phyloP scores from a whole-genome alignment of 1,140 invertebrate species.

The Drosophila orena region DNA sequence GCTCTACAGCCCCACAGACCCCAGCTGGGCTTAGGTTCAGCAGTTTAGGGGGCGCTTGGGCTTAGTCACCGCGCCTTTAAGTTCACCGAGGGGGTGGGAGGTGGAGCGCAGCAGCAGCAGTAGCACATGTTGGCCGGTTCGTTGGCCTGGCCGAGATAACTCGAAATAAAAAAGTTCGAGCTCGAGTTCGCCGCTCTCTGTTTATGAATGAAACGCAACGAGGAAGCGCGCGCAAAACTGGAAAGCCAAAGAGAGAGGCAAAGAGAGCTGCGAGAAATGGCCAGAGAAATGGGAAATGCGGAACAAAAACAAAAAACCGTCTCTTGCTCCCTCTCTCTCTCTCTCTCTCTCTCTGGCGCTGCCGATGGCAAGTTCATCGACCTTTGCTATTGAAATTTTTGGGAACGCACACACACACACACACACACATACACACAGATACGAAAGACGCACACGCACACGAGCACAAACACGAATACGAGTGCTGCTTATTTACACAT shows the following conservation, averaged over 20 bases:
- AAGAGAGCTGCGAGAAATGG: conserved; percentile 24
- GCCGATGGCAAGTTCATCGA: conserved; percentile 71
- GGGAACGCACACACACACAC: conserved; percentile 61
- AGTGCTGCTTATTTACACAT: conserved; percentile 70
- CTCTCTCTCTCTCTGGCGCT: conserved; percentile 3
- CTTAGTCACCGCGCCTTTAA: conserved; percentile 30
- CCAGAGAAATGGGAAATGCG: conserved; percentile 7
- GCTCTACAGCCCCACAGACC: conserved; percentile 5
- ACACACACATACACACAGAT: background rate
- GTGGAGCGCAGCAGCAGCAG: conserved; percentile 6
- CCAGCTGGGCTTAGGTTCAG: conserved; percentile 33
- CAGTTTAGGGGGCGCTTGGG: conserved; percentile 21
- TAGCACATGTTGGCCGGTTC: conserved; percentile 70
- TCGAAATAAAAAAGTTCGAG: conserved; percentile 5
- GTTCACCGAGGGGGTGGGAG: conserved; percentile 1
- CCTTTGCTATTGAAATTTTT: conserved; percentile 85
- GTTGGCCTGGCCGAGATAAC: conserved; percentile 79
- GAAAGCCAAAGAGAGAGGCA: conserved; percentile 10
- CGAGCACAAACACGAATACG: conserved; percentile 18
- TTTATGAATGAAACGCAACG: conserved; percentile 82
- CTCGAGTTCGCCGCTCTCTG: conserved; percentile 64
- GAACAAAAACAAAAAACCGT: conserved; percentile 9
- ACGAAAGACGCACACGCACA: conserved; percentile 37
- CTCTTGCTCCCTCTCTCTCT: conserved; percentile 11
- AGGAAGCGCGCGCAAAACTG: conserved; percentile 68